These are phyloP conservation scores for Dicerorhinus sumatrensis DNA, from an alignment of 2,113 vertebrate species.

Conservation along the genomic window DNA sequence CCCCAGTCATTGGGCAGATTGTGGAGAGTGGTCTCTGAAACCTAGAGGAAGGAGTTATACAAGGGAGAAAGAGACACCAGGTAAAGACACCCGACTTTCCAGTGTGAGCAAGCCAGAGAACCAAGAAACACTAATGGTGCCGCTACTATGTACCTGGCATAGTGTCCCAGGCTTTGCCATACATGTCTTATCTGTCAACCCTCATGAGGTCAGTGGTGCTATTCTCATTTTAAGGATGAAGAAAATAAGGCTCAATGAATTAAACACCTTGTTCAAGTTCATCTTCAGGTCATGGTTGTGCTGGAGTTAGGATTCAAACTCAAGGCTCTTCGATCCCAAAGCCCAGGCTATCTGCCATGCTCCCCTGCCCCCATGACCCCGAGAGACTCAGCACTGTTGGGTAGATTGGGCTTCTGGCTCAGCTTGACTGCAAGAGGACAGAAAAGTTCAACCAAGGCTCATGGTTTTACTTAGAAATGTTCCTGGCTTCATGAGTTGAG, in stretches of 20 bases:
- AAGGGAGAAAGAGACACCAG: not conserved
- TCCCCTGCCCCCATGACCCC: not conserved
- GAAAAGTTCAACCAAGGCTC: not conserved
- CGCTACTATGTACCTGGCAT: no score
- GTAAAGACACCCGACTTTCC: not conserved
- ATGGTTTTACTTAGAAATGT: not conserved
- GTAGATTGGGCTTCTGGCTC: not conserved
- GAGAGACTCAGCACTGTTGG: not conserved
- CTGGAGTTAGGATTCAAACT: not conserved
- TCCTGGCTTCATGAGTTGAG: not conserved
- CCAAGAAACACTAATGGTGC: no score
- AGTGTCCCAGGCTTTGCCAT: not conserved
- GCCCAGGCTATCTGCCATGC: not conserved
- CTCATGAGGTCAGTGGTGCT: not conserved
- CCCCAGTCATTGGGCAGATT: not conserved
- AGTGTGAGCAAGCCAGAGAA: not conserved
- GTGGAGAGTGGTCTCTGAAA: not conserved
- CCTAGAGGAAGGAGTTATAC: not conserved
- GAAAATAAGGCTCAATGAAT: not conserved
- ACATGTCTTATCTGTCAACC: not conserved
- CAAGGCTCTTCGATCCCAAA: not conserved
- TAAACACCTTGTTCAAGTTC: not conserved
- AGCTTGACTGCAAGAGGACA: not conserved
- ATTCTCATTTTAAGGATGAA: not conserved
- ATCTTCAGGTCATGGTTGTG: not conserved